Base-by-base conservation (phyloP, 2,797 vertebrate genomes). In the Glossophaga mutica region DNA sequence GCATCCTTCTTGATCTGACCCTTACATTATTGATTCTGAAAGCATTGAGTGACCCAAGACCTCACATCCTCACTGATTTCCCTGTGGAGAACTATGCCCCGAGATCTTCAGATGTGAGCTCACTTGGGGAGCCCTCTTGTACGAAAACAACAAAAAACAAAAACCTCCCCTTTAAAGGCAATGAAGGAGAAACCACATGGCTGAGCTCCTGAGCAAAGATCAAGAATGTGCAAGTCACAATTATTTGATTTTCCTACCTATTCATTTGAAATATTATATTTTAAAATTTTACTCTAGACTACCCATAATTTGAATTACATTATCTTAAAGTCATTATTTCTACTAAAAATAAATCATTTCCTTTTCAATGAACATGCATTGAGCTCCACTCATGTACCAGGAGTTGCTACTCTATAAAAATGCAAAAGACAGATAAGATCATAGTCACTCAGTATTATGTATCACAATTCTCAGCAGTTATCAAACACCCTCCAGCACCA, bases 201-300 rank as follows among this genome's bases (percentile, higher is more conserved):
- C 37, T 39, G 26, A 29, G 2, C 34, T 95, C n/a, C 89, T 6
- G 10, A 73, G 26, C 19, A 2, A 82, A 95, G 34, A 90, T 21
- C 8, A 9, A 71, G 24, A 82, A 83, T 59, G 32, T 2, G 9
- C 32, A 88, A 91, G 26, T 73, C 52, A 76, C 2, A 48, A 14
- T 74, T 50, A 32, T 32, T 70, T 70, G 19, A 71, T 89, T 96
- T 96, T 86, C 32, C 22, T 48, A 78, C 18, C 4, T 77, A 24
- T 70, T 94, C 26, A 39, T 71, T 95, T 79, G 24, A 96, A 94
- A 84, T 59, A 68, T 76, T 65, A 18, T 48, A 37, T 94, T 91
- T 42, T 4, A 29, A 86, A 90, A 44, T n/a, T 57, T 81, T 77
- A 29, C 39, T 34, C 8, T 87, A 29, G 14, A 67, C 82, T 62